Evolutionary conservation across 2,888 invertebrate genomes (phyloP).

Genomic region (Aleiodes alternator): DNA sequence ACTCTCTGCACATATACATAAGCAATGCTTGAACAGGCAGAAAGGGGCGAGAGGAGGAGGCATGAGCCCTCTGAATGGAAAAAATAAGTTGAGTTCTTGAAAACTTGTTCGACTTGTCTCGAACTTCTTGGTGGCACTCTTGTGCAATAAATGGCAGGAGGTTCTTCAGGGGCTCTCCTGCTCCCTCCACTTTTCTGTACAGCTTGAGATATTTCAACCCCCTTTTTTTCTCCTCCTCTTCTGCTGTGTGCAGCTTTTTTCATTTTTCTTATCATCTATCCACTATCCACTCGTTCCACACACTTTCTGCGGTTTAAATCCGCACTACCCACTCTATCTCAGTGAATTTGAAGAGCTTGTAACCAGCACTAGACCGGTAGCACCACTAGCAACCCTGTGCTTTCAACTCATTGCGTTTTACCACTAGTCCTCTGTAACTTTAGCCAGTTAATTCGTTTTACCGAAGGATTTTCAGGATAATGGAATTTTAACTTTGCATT

Average conservation of each 20-base stretch:
- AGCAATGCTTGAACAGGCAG: conserved; percentile 19
- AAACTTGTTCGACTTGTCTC: conserved; percentile 38
- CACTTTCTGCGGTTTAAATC: conserved; percentile 34
- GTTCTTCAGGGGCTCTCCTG: not conserved
- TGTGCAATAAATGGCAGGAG: conserved; percentile 34
- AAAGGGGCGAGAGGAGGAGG: conserved; percentile 7
- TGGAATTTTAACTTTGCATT: conserved; percentile 32
- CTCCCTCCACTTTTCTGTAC: too few relatives aligned
- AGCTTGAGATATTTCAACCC: too few relatives aligned
- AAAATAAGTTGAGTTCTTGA: conserved; percentile 19
- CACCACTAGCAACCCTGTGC: not conserved
- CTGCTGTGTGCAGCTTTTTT: not conserved
- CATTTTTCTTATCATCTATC: conserved; percentile 42
- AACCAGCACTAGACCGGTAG: not conserved
- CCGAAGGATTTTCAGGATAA: conserved; percentile 20
- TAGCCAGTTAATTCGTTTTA: conserved; percentile 13
- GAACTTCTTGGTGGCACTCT: conserved; percentile 36
- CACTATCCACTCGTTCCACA: conserved; percentile 39
- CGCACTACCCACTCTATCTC: conserved; percentile 43
- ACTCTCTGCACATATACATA: conserved; percentile 3
- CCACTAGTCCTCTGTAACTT: conserved; percentile 17
- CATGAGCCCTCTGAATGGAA: conserved; percentile 1
- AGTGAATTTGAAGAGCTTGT: conserved; percentile 32
- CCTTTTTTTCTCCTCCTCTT: conserved; percentile 38
- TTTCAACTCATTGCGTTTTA: conserved; percentile 31